A percentile compares a stretch with the other conserved stretches of the same genome.
Conservation (phyloP, 1,140 invertebrate species). For the Tetramorium parvispinum region DNA sequence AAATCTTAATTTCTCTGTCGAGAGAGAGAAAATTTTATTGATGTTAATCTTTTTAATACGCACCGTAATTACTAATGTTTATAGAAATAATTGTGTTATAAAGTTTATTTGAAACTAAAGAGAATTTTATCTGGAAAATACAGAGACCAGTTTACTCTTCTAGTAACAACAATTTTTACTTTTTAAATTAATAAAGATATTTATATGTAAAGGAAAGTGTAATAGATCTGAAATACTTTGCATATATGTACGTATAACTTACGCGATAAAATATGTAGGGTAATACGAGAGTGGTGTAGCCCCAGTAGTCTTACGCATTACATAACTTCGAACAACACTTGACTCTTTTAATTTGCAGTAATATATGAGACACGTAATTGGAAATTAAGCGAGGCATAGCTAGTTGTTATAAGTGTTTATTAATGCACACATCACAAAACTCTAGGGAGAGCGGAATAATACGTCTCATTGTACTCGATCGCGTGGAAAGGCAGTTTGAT, state of each 20-base stretch:
- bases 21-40: background rate
- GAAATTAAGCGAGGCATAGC: conserved; percentile 23
- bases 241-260: conserved; percentile 20
- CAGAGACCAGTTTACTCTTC: background rate
- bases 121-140: background rate
- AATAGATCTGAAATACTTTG: conserved; percentile 32
- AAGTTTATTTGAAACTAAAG: background rate
- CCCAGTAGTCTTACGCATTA: conserved; percentile 8
- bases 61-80: background rate
- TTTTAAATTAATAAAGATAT: conserved; percentile 15
- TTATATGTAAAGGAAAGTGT: background rate
- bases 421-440: background rate
- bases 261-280: conserved; percentile 33
- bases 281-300: background rate
- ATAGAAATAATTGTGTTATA: background rate
- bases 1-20: background rate
- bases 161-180: background rate
- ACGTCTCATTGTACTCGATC: conserved; percentile 42
- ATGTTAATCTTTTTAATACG: background rate
- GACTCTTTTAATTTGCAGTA: conserved; percentile 8
- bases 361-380: conserved; percentile 32
- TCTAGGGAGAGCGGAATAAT: conserved; percentile 19
- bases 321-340: conserved; percentile 9
- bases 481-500: conserved; percentile 51
- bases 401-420: background rate